Percentiles rank a stretch among this genome's conserved stretches.
Evolutionary conservation across 2,113 vertebrate species (phyloP).

Genomic region (Macheiramphus alcinus): DNA sequence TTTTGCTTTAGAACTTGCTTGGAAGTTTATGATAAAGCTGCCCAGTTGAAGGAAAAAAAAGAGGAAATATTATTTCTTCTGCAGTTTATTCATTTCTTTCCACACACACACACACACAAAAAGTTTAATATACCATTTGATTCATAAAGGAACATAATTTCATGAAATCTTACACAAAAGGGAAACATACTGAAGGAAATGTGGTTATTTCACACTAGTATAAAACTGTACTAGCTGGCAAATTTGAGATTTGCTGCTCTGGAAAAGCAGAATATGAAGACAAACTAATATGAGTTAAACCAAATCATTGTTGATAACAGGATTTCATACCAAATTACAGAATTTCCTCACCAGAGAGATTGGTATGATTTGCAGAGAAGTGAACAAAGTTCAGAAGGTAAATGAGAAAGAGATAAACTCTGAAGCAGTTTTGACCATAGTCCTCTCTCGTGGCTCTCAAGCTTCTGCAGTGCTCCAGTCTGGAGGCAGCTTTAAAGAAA

Average conservation of each 20-base stretch:
- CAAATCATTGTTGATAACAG: neutral
- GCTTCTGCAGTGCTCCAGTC: neutral
- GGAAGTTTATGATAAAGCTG: neutral
- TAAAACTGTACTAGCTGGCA: neutral
- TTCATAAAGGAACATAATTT: neutral
- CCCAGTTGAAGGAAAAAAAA: neutral
- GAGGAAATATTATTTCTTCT: neutral
- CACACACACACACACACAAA: neutral
- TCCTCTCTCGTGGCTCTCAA: neutral
- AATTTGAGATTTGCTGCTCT: neutral
- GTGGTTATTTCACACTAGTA: neutral
- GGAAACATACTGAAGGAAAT: neutral
- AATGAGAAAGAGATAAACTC: neutral
- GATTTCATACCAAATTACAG: slow-evolving; percentile 2
- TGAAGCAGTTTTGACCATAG: neutral
- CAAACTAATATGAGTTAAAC: neutral
- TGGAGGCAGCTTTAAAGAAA: neutral
- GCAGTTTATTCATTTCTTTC: neutral
- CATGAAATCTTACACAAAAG: neutral
- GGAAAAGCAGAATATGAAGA: neutral
- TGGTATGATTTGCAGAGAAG: neutral
- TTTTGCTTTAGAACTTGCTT: neutral
- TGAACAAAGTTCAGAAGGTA: neutral
- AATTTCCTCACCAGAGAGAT: neutral
- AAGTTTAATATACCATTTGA: neutral